Base-by-base conservation (phyloP, 1,140 invertebrate genomes). In the Episyrphus balteatus region DNA sequence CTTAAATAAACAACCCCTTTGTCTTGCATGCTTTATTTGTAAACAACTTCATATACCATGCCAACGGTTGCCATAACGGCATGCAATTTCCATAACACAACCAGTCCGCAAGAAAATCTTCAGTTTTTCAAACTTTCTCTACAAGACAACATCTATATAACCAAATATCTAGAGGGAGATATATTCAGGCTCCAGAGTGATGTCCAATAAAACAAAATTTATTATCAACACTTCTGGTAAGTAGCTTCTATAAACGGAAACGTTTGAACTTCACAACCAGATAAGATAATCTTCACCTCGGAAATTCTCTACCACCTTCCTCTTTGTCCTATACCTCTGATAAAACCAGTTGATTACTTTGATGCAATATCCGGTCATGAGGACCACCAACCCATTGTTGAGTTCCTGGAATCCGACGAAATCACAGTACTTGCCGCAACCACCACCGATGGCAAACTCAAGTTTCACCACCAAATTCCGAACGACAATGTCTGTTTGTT, bases 361-460 rank as follows among this genome's bases (percentile, higher is more conserved):
- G 53, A 41, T 19, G 59, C 54, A 42, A 54, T 53, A 30, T 21
- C 41, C 49, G 59, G 56, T 13, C 45, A 53, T 31, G 50, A 56
- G 33, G 58, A 64, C 38, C 57, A 44, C 55, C 61, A 42, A 55
- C 55, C 21, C 49, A 57, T 68, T 48, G 51, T 60, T 52, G 66
- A 68, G 54, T 68, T 68, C 48, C 53, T 68, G 41, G 61, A 68
- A 55, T 64, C 61, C 51, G 65, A 68, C 44, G 65, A 67, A 55
- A 60, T 65, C 45, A 68, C 61, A 33, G 55, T 68, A 48, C 59
- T 68, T 44, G 55, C 65, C 45, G 65, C 65, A 38, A 57, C 64
- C 51, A 57, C 59, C 53, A 51, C 55, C 42, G 56, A 68, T 54
- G 61, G 56, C 50, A 62, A 57, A 58, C 64, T 68, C 51, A 57